Percentiles rank a stretch among this genome's conserved stretches.
These are phyloP conservation scores for Leptogaster cylindrica DNA, from an alignment of 2,888 invertebrate species.

Conservation along the genomic window DNA sequence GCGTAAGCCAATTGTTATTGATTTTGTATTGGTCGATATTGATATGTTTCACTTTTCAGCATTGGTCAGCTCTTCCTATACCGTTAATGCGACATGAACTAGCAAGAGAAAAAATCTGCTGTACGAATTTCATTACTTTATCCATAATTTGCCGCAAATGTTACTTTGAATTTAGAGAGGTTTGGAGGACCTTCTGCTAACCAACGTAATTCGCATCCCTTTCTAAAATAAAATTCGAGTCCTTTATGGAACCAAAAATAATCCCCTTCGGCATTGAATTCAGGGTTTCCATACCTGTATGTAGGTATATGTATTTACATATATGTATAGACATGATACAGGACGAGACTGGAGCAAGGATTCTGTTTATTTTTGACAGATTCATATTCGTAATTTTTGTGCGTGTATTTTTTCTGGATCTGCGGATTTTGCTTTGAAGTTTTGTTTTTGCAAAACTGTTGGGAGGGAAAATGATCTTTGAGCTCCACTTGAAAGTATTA, in stretches of 20 bases:
- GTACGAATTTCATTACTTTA: background rate
- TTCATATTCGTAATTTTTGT: background rate
- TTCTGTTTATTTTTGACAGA: background rate
- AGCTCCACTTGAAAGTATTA: too few relatives aligned
- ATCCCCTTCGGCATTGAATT: background rate
- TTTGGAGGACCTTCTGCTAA: background rate
- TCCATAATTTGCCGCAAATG: constrained; percentile 15
- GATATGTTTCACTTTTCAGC: too few relatives aligned
- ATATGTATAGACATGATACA: constrained; percentile 2
- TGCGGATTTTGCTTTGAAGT: constrained; percentile 3
- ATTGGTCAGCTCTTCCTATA: too few relatives aligned
- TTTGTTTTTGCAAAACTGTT: too few relatives aligned
- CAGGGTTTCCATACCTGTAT: background rate
- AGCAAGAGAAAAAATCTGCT: too few relatives aligned
- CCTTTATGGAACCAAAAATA: constrained; percentile 10
- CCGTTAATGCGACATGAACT: too few relatives aligned
- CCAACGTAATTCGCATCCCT: constrained; percentile 15
- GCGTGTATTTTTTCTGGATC: background rate
- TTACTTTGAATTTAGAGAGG: constrained; percentile 5
- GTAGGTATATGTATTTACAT: background rate
- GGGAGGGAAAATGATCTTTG: too few relatives aligned
- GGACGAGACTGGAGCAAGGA: background rate
- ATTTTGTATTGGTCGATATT: too few relatives aligned
- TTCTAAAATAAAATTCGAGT: constrained; percentile 11
- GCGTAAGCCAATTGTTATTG: too few relatives aligned